Percentiles rank a stretch among this genome's conserved stretches.
phyloP scores from a whole-genome alignment of 2,797 vertebrate species.

The Pygocentrus nattereri region DNA sequence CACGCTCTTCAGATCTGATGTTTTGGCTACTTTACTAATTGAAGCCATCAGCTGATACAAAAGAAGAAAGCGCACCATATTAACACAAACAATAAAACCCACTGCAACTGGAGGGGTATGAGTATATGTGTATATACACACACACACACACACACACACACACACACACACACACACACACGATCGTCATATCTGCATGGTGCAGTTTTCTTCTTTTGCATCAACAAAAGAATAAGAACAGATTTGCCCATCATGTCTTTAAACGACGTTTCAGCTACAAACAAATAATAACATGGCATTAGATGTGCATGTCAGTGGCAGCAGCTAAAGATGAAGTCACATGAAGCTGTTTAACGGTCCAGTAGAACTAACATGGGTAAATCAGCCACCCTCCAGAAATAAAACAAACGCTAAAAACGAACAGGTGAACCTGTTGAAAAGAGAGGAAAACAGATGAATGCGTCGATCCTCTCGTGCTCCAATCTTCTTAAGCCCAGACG shows the following conservation, averaged over 20 bases:
- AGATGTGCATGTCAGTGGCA: neutral
- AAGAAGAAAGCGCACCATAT: neutral
- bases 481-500: slow-evolving; percentile 43
- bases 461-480: slow-evolving; percentile 59
- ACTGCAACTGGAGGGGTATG: too few relatives aligned
- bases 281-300: neutral
- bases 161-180: too few relatives aligned
- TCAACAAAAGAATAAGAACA: neutral
- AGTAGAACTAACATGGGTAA: neutral
- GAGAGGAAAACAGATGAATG: slow-evolving; percentile 59
- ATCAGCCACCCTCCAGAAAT: neutral
- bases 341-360: neutral
- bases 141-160: too few relatives aligned
- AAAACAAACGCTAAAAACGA: slow-evolving; percentile 20
- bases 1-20: neutral
- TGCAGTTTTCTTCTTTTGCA: neutral
- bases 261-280: neutral
- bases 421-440: neutral
- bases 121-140: too few relatives aligned
- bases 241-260: neutral
- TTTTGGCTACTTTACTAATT: neutral
- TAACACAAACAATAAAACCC: neutral
- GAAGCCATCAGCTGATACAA: neutral
- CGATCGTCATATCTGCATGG: neutral
- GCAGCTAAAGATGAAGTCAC: neutral